Evolutionary conservation across 2,888 invertebrate species (phyloP), one percentile per base, ranked within the genome.

Genomic region (Tigriopus californicus): DNA sequence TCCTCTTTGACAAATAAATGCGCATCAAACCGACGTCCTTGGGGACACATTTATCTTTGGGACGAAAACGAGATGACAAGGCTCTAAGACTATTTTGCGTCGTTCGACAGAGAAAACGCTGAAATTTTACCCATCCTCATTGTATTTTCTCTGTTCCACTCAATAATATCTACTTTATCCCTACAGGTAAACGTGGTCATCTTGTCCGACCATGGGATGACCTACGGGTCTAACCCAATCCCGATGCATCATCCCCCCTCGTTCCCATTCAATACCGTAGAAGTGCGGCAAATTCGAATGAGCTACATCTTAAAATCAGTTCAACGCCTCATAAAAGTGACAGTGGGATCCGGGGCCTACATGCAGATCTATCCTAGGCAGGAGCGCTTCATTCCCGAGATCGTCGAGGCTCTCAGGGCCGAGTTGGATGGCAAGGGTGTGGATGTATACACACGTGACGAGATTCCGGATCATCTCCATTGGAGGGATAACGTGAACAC

Each of bases 381-480:
- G 12, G n/a, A 20, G 18, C n/a, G 33, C 12, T 40, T 22, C 20
- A 55, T 41, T 18, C 12, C 18, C 33, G 42, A 13, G 22, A 53
- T 53, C 20, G 5, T 47, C 2, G 24, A 15, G 25, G 41, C n/a
- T 25, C 55, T 61, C 46, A 18, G 13, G 56, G 67, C 65, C 66
- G 68, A 6, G 67, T 66, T 61, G 46, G 64, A 13, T 59, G 62
- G 13, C 62, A 67, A 59, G 64, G 63, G 66, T 3, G 64, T 66
- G 51, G 62, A 64, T 54, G 70, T 70, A 3, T 73, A 71, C 65
- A 67, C 65, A 55, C 69, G 70, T 61, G 67, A 69, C 52, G 70
- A 74, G 13, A 69, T 75, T 49, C 74, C 75, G 0, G 70, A 68
- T 2, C 64, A 66, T 20, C 73, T 68, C 64, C 73, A 74, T 65